Base-by-base conservation (phyloP, 2,888 invertebrate species). In the Heliconius hortense region DNA sequence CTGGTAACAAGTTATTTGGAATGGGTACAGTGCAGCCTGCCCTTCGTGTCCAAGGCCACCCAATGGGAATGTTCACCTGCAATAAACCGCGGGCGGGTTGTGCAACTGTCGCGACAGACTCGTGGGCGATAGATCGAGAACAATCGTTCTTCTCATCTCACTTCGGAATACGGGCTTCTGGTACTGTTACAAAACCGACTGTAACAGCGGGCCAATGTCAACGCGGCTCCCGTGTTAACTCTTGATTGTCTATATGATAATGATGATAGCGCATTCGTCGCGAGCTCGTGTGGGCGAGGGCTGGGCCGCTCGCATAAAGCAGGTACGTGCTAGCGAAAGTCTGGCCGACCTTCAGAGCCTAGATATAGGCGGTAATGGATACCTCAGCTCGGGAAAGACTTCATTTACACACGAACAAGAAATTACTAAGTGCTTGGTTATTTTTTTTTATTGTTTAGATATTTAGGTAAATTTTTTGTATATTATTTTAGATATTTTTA, bases 161-260 rank as follows among this genome's bases (percentile, higher is more conserved):
- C 87, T 81, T 82, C 85, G 93, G 92, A 91, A 92, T 93, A 92
- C 89, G 86, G 88, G 89, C 89, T 89, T 88, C 88, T 89, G 89
- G 88, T 91, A 88, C 90, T 87, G 87, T 92, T 92, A 92, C 92
- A 89, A 92, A 91, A 92, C 86, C 86, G 86, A 85, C 83, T 87
- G 87, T 90, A 89, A 89, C 88, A 86, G 87, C 88, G 86, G 89
- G 89, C 92, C 92, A 93, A 93, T 93, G 93, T 93, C 93, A 93
- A 89, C 89, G 88, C 87, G 87, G 89, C 89, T 89, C 86, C 82
- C 79, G 81, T 81, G 79, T 79, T 79, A 80, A 80, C 80, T 82
- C 74, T 79, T 81, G 82, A 83, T 84, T 81, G 82, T 89, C 84
- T 86, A 84, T 89, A 91, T 92, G 91, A 84, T 90, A 91, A 92